Evolutionary conservation across 2,113 vertebrate species (phyloP).

Genomic region (Chlorodrepanis virens): DNA sequence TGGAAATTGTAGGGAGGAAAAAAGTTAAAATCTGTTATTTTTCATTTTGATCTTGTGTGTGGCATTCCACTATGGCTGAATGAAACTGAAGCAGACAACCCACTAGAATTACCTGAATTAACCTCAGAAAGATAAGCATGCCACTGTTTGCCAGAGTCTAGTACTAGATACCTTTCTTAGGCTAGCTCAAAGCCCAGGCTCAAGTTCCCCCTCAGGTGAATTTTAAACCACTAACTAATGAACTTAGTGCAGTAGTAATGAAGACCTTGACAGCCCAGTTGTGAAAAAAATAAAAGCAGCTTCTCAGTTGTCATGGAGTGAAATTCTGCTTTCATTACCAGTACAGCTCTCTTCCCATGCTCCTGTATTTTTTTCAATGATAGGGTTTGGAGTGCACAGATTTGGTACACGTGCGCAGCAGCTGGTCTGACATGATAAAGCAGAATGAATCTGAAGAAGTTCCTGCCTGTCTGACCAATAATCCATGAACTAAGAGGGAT

Average conservation of each 20-base stretch:
- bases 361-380: background rate
- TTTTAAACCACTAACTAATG: background rate
- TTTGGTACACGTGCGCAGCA: slow-evolving; percentile 47
- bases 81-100: background rate
- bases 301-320: background rate
- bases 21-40: background rate
- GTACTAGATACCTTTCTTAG: background rate
- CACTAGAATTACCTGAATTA: background rate
- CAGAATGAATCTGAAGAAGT: slow-evolving; percentile 56
- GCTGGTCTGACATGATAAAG: slow-evolving; percentile 61
- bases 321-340: background rate
- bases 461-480: slow-evolving; percentile 32
- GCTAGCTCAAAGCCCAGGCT: background rate
- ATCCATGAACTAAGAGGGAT: slow-evolving; percentile 42
- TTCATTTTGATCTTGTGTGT: background rate
- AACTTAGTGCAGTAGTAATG: background rate
- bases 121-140: background rate
- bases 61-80: background rate
- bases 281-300: background rate
- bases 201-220: background rate
- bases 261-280: background rate
- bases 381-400: background rate
- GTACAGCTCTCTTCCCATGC: background rate
- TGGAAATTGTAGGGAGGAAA: background rate
- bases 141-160: background rate